A percentile compares a stretch with the other conserved stretches of the same genome.
Conservation (phyloP, 2,113 vertebrate species). For the Syngnathus typhle region DNA sequence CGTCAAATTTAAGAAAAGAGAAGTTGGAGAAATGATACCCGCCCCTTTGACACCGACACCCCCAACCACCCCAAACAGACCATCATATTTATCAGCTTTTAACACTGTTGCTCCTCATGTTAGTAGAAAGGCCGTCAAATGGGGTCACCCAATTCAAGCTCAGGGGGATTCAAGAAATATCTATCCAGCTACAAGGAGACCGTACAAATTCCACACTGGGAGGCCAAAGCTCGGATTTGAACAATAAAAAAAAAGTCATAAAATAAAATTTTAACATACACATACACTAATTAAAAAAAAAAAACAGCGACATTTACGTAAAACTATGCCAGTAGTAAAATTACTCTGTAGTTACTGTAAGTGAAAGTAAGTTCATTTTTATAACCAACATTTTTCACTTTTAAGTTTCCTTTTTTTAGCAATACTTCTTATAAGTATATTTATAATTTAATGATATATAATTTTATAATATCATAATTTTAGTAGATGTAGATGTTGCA, state of each 20-base stretch:
- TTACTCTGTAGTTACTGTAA: too few relatives aligned
- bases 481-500: too few relatives aligned
- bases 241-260: neutral
- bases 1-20: slow-evolving; percentile 79
- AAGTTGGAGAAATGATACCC: slow-evolving; percentile 90
- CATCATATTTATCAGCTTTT: slow-evolving; percentile 2
- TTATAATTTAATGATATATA: too few relatives aligned
- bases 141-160: neutral
- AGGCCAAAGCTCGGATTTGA: neutral
- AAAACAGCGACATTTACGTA: too few relatives aligned
- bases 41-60: slow-evolving; percentile 82
- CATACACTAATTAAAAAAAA: too few relatives aligned
- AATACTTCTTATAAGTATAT: too few relatives aligned
- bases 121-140: neutral
- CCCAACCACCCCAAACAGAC: slow-evolving; percentile 41
- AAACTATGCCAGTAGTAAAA: too few relatives aligned
- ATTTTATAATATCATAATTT: too few relatives aligned
- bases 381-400: too few relatives aligned
- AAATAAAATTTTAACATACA: too few relatives aligned
- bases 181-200: neutral
- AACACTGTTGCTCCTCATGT: neutral
- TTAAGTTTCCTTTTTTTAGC: too few relatives aligned
- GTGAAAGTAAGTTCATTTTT: too few relatives aligned
- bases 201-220: neutral
- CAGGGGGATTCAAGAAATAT: neutral